These are phyloP conservation scores for Microcebus griseorufus DNA, from an alignment of 2,113 vertebrate species.

Conservation along the genomic window DNA sequence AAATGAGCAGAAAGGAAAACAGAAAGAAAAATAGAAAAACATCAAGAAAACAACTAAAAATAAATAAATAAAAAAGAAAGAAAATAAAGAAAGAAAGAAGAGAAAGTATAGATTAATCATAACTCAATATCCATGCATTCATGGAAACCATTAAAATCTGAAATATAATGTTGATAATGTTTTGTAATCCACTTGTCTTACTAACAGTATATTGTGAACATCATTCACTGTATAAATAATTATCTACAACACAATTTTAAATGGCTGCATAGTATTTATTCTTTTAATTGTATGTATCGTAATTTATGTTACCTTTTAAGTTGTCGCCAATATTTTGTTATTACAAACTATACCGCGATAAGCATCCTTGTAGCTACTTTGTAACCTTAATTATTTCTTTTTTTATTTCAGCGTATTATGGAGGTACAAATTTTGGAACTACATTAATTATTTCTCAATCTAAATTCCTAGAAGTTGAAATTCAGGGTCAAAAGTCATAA, in stretches of 20 bases:
- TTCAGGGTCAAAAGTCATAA: neutral
- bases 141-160: neutral
- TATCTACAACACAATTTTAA: neutral
- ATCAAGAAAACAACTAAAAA: neutral
- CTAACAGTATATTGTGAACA: neutral
- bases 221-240: neutral
- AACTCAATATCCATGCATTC: neutral
- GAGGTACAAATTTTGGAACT: neutral
- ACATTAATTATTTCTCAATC: neutral
- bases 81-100: neutral
- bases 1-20: neutral
- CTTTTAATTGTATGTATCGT: neutral
- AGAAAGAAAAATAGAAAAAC: neutral
- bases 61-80: neutral
- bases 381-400: neutral
- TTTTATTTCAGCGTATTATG: no score
- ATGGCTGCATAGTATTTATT: neutral
- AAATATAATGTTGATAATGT: neutral
- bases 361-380: neutral
- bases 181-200: neutral
- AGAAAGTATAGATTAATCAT: neutral
- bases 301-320: neutral
- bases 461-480: neutral
- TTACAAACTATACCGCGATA: neutral
- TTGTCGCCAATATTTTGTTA: neutral